phyloP scores from a whole-genome alignment of 1,140 invertebrate species.

The Aricia agestis region DNA sequence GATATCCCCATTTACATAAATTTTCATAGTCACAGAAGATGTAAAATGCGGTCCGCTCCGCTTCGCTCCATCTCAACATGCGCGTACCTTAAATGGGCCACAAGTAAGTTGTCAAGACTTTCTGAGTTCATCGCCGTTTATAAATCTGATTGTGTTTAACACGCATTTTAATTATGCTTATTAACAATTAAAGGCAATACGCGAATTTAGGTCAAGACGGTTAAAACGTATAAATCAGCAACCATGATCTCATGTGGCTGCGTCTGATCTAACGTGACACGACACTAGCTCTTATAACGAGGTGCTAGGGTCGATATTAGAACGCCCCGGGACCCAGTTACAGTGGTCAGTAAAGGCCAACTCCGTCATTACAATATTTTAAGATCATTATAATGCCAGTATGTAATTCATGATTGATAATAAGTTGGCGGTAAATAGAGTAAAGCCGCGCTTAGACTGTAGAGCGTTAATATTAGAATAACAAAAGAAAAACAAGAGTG shows the following conservation, averaged over 20 bases:
- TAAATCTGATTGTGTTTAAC: constrained; percentile 48
- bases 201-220: constrained; percentile 69
- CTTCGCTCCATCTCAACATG: no score
- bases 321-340: constrained; percentile 24
- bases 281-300: constrained; percentile 20
- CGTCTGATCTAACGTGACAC: constrained; percentile 23
- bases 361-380: constrained; percentile 68
- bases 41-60: no score
- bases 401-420: constrained; percentile 63
- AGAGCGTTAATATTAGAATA: neutral
- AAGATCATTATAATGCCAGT: constrained; percentile 64
- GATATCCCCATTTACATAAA: no score
- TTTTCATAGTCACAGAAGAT: no score
- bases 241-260: constrained; percentile 59
- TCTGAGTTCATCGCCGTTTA: constrained; percentile 13
- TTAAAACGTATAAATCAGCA: constrained; percentile 73
- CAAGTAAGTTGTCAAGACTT: neutral
- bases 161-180: constrained; percentile 74
- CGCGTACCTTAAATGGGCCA: neutral
- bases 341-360: constrained; percentile 45
- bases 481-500: neutral
- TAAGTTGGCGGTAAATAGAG: constrained; percentile 30
- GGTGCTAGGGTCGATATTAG: constrained; percentile 39
- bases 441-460: neutral
- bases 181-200: constrained; percentile 74